Percentiles rank a stretch among this genome's conserved stretches.
Evolutionary conservation across 2,797 vertebrate genomes (phyloP).

Genomic region (Chrosomus eos): DNA sequence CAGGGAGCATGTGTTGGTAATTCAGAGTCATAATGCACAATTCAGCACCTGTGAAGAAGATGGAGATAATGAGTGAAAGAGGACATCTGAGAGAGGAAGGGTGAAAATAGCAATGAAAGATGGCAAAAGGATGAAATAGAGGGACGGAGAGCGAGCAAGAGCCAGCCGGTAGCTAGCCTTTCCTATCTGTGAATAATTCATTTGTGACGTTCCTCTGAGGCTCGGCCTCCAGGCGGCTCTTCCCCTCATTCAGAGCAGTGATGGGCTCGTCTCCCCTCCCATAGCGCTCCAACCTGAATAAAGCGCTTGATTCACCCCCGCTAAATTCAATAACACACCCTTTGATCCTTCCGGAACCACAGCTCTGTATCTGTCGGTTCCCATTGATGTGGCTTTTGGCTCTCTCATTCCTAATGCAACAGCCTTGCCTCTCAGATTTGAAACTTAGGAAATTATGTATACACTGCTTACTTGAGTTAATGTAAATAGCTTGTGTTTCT

Average conservation of each 20-base stretch:
- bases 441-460: conserved; percentile 23
- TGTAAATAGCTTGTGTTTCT: conserved; percentile 1
- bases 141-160: not conserved
- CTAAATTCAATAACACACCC: conserved; percentile 58
- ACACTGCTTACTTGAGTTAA: conserved; percentile 1
- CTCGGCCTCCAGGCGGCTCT: conserved; percentile 56
- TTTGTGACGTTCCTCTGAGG: conserved; percentile 54
- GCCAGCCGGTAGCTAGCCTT: conserved; percentile 35
- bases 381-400: conserved; percentile 48
- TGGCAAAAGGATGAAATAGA: conserved; percentile 19
- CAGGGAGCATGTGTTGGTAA: not conserved
- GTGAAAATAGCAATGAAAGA: conserved; percentile 44
- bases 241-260: conserved; percentile 43
- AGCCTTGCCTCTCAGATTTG: conserved; percentile 1
- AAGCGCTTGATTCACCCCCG: conserved; percentile 48
- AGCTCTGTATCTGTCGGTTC: conserved; percentile 51
- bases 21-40: not conserved
- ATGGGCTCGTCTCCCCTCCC: conserved; percentile 48
- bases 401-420: conserved; percentile 33
- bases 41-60: conserved; percentile 18
- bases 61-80: conserved; percentile 28
- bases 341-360: conserved; percentile 49
- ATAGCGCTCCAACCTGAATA: conserved; percentile 60
- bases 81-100: not conserved
- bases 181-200: conserved; percentile 61